phyloP scores from a whole-genome alignment of 1,140 invertebrate species.

The Caenorhabditis elegans region DNA sequence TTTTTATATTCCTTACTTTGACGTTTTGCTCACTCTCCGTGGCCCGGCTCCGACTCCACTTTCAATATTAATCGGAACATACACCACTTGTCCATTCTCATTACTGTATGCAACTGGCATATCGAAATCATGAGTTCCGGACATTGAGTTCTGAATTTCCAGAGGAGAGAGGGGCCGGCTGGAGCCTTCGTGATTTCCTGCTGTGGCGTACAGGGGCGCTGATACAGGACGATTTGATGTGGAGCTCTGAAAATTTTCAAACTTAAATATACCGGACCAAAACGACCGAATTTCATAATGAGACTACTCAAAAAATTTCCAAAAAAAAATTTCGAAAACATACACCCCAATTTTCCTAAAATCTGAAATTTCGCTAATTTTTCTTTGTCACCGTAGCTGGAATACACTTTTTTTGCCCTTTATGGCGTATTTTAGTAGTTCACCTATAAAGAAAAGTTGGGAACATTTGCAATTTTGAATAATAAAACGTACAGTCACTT shows the following conservation, averaged over 20 bases:
- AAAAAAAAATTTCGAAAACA: too few relatives aligned
- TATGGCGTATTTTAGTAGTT: too few relatives aligned
- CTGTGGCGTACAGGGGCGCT: slow-evolving; percentile 17
- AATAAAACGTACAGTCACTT: background rate
- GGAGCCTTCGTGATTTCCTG: background rate
- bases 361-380: too few relatives aligned
- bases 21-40: background rate
- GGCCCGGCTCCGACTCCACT: slow-evolving; percentile 25
- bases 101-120: slow-evolving; percentile 6
- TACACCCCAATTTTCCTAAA: too few relatives aligned
- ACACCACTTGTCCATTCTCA: slow-evolving; percentile 49
- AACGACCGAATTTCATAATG: too few relatives aligned
- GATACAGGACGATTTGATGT: slow-evolving; percentile 9
- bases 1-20: background rate
- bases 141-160: slow-evolving; percentile 17
- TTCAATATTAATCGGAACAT: slow-evolving; percentile 51
- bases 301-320: too few relatives aligned
- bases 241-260: background rate
- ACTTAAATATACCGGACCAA: too few relatives aligned
- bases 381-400: too few relatives aligned
- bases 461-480: too few relatives aligned
- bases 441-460: too few relatives aligned
- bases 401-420: too few relatives aligned
- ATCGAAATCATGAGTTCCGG: slow-evolving; percentile 7
- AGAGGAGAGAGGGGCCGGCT: background rate